phyloP scores from a whole-genome alignment of 2,797 vertebrate genomes.

The Eupleurogrammus muticus region DNA sequence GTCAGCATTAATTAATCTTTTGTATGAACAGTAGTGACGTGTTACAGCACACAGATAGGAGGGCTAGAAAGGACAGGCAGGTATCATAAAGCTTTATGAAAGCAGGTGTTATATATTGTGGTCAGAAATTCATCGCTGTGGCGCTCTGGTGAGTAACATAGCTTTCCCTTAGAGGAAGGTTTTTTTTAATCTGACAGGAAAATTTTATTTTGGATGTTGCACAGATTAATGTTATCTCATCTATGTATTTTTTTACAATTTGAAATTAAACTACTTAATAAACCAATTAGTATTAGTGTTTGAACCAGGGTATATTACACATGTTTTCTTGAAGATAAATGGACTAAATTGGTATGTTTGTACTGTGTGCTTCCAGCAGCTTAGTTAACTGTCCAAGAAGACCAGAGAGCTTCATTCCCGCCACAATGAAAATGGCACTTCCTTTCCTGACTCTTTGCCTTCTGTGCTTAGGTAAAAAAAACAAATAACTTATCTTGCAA shows the following conservation, averaged over 20 bases:
- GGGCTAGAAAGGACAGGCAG: constrained; percentile 23
- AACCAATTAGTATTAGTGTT: too few relatives aligned
- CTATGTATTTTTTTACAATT: too few relatives aligned
- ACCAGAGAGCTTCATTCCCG: not conserved
- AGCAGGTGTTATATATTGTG: constrained; percentile 8
- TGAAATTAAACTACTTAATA: too few relatives aligned
- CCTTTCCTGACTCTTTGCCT: constrained; percentile 45
- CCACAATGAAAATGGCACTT: constrained; percentile 47
- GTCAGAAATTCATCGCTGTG: constrained; percentile 8
- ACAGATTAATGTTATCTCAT: not conserved
- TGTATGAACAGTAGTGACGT: constrained; percentile 2
- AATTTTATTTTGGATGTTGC: not conserved
- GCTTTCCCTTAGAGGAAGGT: not conserved
- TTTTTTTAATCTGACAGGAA: not conserved
- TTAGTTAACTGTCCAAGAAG: too few relatives aligned
- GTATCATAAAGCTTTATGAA: constrained; percentile 58
- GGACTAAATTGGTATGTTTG: not conserved
- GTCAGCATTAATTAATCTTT: constrained; percentile 15
- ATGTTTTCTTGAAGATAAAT: not conserved
- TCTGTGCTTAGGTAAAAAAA: constrained; percentile 64
- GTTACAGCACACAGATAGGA: constrained; percentile 36
- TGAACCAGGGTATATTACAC: not conserved
- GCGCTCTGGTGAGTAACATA: constrained; percentile 50
- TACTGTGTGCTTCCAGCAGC: constrained; percentile 23
- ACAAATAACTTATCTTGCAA: not conserved